phyloP scores from a whole-genome alignment of 2,888 invertebrate species.

The Oxystoma pomonae region DNA sequence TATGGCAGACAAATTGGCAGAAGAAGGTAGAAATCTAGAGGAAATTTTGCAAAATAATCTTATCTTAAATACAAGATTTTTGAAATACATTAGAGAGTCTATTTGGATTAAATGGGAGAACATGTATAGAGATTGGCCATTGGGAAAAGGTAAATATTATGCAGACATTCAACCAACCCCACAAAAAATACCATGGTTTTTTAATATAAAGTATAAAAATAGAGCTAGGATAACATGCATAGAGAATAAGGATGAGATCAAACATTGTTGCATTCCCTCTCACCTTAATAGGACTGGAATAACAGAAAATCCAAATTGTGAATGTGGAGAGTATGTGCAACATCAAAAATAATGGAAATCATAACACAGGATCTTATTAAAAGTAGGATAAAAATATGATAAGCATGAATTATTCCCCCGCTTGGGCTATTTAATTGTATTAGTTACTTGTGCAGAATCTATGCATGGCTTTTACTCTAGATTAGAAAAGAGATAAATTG shows the following conservation, averaged over 20 bases:
- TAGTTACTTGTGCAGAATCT: no score
- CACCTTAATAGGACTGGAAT: background rate
- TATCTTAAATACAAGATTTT: background rate
- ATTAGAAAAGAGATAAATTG: no score
- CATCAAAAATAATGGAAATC: background rate
- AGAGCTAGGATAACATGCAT: background rate
- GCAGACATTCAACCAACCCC: background rate
- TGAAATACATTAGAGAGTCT: background rate
- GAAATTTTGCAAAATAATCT: background rate
- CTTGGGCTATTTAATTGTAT: no score
- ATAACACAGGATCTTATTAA: background rate
- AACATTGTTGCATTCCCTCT: background rate
- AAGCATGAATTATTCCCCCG: no score
- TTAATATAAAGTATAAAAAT: background rate
- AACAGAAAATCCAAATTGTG: background rate
- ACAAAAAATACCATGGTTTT: background rate
- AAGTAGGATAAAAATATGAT: background rate
- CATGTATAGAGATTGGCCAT: background rate
- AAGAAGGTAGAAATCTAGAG: background rate
- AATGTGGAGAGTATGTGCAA: background rate
- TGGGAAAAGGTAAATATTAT: background rate
- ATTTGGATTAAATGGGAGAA: background rate
- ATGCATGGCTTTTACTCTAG: no score
- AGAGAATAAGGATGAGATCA: no score
- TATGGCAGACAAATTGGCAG: background rate